phyloP scores from a whole-genome alignment of 2,888 invertebrate genomes.

The Trissonchulus sp. region DNA sequence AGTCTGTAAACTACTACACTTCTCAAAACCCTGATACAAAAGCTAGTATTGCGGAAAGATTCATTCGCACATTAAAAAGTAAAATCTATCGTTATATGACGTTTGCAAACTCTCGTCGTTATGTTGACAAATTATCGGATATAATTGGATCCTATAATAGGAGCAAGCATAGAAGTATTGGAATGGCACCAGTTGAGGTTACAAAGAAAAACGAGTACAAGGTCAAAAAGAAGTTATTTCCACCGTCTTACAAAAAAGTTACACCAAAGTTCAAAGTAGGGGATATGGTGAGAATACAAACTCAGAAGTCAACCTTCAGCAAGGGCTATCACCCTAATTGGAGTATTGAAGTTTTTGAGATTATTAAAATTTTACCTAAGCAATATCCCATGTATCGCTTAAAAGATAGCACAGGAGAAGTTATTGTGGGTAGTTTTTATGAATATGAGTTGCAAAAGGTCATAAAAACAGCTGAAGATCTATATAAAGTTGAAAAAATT shows the following conservation, averaged over 20 bases:
- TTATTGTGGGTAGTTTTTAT: conserved; percentile 7
- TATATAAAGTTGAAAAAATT: conserved; percentile 10
- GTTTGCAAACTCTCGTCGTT: neutral
- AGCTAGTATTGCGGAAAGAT: conserved; percentile 16
- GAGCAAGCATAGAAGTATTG: conserved; percentile 1
- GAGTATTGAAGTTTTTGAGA: neutral
- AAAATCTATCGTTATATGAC: neutral
- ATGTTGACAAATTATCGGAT: neutral
- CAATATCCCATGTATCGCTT: neutral
- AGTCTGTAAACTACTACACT: neutral
- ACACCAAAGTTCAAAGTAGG: neutral
- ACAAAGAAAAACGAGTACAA: neutral
- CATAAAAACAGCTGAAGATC: neutral
- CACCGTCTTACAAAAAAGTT: neutral
- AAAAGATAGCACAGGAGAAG: neutral
- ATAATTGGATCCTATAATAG: neutral
- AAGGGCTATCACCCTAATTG: neutral
- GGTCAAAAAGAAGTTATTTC: conserved; percentile 1
- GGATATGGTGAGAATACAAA: conserved; percentile 2
- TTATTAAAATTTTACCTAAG: neutral
- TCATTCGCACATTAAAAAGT: conserved; percentile 6
- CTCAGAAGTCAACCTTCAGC: neutral
- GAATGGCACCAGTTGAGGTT: neutral
- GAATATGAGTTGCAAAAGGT: neutral
- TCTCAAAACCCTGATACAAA: conserved; percentile 3